A percentile compares a stretch with the other conserved stretches of the same genome.
phyloP scores from a whole-genome alignment of 2,113 vertebrate genomes.

The Dicrurus megarhynchus region DNA sequence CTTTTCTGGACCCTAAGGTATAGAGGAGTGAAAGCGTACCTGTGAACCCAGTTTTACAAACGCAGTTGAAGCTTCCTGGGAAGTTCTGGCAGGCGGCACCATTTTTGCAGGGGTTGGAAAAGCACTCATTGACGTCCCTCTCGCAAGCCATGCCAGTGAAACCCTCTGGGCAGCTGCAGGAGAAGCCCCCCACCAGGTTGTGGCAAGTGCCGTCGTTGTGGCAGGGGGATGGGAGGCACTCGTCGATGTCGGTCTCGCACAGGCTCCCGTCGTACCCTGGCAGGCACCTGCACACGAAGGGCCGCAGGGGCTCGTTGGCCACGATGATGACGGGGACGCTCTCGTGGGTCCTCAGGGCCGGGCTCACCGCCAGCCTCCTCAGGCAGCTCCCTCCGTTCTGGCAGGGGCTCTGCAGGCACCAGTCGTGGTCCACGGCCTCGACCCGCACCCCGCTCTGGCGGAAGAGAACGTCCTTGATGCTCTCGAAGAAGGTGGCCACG shows the following conservation, averaged over 20 bases:
- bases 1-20: neutral
- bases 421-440: constrained; percentile 91
- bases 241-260: constrained; percentile 88
- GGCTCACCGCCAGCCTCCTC: constrained; percentile 81
- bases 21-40: constrained; percentile 69
- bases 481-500: constrained; percentile 95
- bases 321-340: constrained; percentile 88
- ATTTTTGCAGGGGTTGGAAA: constrained; percentile 90
- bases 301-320: constrained; percentile 84
- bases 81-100: constrained; percentile 94
- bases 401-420: constrained; percentile 88
- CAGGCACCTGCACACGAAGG: constrained; percentile 89
- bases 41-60: constrained; percentile 93
- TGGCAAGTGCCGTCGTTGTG: constrained; percentile 94
- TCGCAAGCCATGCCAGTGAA: constrained; percentile 96
- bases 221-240: constrained; percentile 92
- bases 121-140: constrained; percentile 94
- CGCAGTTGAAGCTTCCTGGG: constrained; percentile 91
- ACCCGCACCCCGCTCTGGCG: constrained; percentile 90
- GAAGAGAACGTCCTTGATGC: constrained; percentile 89
- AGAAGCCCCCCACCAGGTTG: constrained; percentile 93
- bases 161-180: constrained; percentile 90
- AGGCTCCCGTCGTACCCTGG: constrained; percentile 85
- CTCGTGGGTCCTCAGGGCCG: constrained; percentile 76
- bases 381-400: constrained; percentile 92